A percentile compares a stretch with the other conserved stretches of the same genome.
These are phyloP conservation scores for Eupelmus urozonus DNA, from an alignment of 2,888 invertebrate species.

Conservation along the genomic window DNA sequence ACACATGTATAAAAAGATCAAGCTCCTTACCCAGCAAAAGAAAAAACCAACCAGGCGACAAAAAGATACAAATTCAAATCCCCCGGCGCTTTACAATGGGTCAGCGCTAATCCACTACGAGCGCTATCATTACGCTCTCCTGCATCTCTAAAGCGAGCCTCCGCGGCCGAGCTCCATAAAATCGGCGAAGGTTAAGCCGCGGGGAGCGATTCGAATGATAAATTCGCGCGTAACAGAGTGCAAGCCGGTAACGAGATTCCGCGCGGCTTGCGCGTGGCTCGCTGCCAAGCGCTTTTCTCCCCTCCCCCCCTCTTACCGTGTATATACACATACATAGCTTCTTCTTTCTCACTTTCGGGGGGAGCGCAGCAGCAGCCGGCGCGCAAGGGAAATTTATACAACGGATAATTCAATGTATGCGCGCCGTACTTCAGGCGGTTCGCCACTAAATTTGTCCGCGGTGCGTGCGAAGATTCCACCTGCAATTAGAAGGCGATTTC, in stretches of 20 bases:
- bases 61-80: neutral
- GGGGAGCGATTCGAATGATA: slow-evolving; percentile 36
- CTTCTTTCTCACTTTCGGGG: slow-evolving; percentile 42
- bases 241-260: slow-evolving; percentile 40
- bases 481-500: slow-evolving; percentile 5
- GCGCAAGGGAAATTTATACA: slow-evolving; percentile 43
- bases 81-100: neutral
- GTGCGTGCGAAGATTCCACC: neutral
- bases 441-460: slow-evolving; percentile 42
- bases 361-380: neutral
- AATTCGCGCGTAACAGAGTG: slow-evolving; percentile 41
- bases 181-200: neutral
- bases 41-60: no score
- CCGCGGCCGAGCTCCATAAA: neutral
- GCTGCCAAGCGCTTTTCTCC: slow-evolving; percentile 31
- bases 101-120: neutral
- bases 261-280: slow-evolving; percentile 27
- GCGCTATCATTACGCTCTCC: neutral
- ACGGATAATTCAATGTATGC: slow-evolving; percentile 50
- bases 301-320: slow-evolving; percentile 1
- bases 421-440: neutral
- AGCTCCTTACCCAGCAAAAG: no score
- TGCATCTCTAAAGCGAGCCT: neutral
- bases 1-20: no score
- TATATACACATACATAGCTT: no score